Percentiles rank a stretch among this genome's conserved stretches.
phyloP scores from a whole-genome alignment of 2,797 vertebrate genomes.

The Psittacula derbiana region DNA sequence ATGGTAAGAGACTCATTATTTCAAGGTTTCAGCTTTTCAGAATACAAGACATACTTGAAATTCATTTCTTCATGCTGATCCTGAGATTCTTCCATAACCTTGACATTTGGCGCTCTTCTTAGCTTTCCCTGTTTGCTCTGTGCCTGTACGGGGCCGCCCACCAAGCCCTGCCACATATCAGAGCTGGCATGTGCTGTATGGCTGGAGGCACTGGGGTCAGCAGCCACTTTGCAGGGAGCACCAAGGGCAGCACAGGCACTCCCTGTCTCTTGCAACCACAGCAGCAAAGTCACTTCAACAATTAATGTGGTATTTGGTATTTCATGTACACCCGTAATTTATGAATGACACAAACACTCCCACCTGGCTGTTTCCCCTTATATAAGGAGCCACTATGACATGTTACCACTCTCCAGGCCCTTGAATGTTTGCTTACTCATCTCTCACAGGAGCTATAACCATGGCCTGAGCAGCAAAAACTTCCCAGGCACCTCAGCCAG shows the following conservation, averaged over 20 bases:
- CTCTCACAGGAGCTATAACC: rapidly evolving
- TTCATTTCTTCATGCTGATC: neutral
- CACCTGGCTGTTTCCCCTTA: rapidly evolving
- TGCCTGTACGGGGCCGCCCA: rapidly evolving
- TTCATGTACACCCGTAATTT: neutral
- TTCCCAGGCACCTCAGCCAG: rapidly evolving
- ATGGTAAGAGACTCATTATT: neutral
- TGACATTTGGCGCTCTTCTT: neutral
- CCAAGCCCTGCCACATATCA: rapidly evolving
- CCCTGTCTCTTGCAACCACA: neutral
- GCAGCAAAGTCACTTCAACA: neutral
- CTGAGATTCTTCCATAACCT: conserved; percentile 42
- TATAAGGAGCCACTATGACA: neutral
- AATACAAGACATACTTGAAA: neutral
- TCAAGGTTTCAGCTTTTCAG: neutral
- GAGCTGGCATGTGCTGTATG: rapidly evolving
- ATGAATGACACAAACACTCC: rapidly evolving
- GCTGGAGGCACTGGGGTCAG: rapidly evolving
- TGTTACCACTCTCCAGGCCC: neutral
- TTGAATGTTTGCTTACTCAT: neutral
- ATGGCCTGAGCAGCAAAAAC: neutral
- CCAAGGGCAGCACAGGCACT: neutral
- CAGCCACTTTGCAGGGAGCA: neutral
- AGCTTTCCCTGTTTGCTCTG: neutral
- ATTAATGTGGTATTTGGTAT: neutral